Conservation (phyloP, 1,140 invertebrate genomes). For the Drosophila pseudoananassae region DNA sequence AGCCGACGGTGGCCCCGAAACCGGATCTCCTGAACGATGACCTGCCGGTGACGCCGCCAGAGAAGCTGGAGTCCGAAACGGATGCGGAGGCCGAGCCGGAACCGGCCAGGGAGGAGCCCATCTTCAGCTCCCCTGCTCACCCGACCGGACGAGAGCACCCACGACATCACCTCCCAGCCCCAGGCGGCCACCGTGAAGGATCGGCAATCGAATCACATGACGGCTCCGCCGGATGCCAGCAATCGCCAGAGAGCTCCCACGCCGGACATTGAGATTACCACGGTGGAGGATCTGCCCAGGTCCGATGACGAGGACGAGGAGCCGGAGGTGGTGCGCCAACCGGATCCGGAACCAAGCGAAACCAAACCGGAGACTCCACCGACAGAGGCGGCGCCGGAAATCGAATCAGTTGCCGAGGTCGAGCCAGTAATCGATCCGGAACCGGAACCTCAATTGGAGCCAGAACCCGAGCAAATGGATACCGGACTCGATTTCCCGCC, state of each 20-base stretch:
- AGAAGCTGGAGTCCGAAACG: not conserved
- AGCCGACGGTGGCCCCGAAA: conserved; percentile 66
- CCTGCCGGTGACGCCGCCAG: conserved; percentile 61
- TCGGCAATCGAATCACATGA: conserved; percentile 40
- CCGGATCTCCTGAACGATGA: conserved; percentile 86
- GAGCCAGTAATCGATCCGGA: conserved; percentile 65
- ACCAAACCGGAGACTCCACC: conserved; percentile 1
- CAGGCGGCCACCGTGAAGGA: conserved; percentile 57
- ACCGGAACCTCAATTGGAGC: conserved; percentile 20
- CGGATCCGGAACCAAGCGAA: conserved; percentile 17
- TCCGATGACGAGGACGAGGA: conserved; percentile 83
- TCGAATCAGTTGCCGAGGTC: conserved; percentile 16
- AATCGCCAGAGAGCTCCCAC: conserved; percentile 71
- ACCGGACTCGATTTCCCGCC: conserved; percentile 75
- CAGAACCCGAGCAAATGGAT: conserved; percentile 78
- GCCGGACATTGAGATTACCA: conserved; percentile 82
- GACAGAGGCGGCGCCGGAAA: not conserved
- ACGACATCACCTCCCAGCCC: conserved; percentile 77
- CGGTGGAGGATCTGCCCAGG: conserved; percentile 78
- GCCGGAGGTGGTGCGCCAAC: not conserved
- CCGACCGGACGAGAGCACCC: conserved; percentile 76
- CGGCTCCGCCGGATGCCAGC: conserved; percentile 46
- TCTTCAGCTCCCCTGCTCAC: conserved; percentile 77
- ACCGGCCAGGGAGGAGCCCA: conserved; percentile 51
- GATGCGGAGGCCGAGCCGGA: conserved; percentile 12